A percentile compares a stretch with the other conserved stretches of the same genome.
Conservation (phyloP, 1,140 invertebrate species). For the Medauroidea extradentata region DNA sequence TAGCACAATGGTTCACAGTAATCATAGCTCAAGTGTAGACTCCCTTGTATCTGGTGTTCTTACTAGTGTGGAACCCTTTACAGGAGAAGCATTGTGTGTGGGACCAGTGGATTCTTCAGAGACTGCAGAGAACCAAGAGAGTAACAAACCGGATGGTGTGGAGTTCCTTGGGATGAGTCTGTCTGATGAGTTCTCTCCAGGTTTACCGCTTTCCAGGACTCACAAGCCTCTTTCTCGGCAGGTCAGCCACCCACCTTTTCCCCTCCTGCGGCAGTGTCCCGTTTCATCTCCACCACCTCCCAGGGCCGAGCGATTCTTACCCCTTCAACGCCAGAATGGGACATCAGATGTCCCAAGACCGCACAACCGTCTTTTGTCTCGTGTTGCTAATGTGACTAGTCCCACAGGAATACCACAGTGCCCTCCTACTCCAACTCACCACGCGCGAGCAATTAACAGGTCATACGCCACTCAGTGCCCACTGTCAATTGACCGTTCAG, state of each 20-base stretch:
- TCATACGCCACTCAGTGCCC: not conserved
- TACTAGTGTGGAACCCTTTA: not conserved
- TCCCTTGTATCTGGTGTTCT: constrained; percentile 21
- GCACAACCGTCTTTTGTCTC: constrained; percentile 1
- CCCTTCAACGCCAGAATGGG: constrained; percentile 18
- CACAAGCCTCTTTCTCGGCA: constrained; percentile 57
- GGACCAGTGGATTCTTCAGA: not conserved
- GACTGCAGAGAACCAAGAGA: not conserved
- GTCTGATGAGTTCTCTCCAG: constrained; percentile 18
- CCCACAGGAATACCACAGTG: constrained; percentile 48
- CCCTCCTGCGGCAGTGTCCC: constrained; percentile 9
- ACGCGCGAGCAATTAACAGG: constrained; percentile 44
- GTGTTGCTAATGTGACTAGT: constrained; percentile 2
- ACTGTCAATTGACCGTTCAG: no score
- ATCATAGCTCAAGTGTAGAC: constrained; percentile 29
- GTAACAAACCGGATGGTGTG: constrained; percentile 20
- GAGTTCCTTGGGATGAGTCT: constrained; percentile 10
- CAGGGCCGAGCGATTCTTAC: constrained; percentile 30
- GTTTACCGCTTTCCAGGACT: constrained; percentile 40
- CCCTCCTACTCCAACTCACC: constrained; percentile 78
- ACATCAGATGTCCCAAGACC: constrained; percentile 5
- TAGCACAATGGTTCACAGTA: constrained; percentile 28
- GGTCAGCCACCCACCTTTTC: constrained; percentile 34
- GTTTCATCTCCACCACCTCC: not conserved
- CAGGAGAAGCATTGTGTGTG: not conserved